phyloP scores from a whole-genome alignment of 1,140 invertebrate species.

The Papilio polyxenes region DNA sequence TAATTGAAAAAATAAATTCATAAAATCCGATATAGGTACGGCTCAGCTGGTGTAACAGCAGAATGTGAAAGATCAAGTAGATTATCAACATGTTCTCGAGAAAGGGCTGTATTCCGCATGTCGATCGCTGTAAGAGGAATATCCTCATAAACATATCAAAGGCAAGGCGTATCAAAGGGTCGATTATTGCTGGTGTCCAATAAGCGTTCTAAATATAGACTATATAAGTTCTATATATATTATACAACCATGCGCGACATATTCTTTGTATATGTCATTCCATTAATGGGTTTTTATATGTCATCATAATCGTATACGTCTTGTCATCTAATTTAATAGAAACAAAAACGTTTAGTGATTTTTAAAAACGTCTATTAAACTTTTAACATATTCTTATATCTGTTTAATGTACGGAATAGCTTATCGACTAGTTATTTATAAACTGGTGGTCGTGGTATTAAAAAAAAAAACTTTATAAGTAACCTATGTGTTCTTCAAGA shows the following conservation, averaged over 20 bases:
- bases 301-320: neutral
- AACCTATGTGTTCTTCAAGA: too few species aligned
- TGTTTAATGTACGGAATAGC: too few species aligned
- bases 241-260: neutral
- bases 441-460: too few species aligned
- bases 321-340: neutral
- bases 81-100: neutral
- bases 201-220: slow-evolving; percentile 2
- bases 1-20: neutral
- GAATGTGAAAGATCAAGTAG: slow-evolving; percentile 10
- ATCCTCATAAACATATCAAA: slow-evolving; percentile 35
- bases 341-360: too few species aligned
- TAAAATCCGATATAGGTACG: neutral
- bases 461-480: too few species aligned
- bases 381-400: too few species aligned
- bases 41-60: neutral
- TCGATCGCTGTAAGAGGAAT: slow-evolving; percentile 10
- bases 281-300: neutral
- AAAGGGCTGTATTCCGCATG: slow-evolving; percentile 5
- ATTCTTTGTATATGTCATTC: neutral
- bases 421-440: too few species aligned
- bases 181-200: slow-evolving; percentile 28
- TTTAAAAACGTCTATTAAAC: too few species aligned
- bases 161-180: slow-evolving; percentile 25
- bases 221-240: slow-evolving; percentile 9